These are phyloP conservation scores for Leptonema lineaticorne DNA, from an alignment of 1,140 invertebrate species.

Conservation along the genomic window DNA sequence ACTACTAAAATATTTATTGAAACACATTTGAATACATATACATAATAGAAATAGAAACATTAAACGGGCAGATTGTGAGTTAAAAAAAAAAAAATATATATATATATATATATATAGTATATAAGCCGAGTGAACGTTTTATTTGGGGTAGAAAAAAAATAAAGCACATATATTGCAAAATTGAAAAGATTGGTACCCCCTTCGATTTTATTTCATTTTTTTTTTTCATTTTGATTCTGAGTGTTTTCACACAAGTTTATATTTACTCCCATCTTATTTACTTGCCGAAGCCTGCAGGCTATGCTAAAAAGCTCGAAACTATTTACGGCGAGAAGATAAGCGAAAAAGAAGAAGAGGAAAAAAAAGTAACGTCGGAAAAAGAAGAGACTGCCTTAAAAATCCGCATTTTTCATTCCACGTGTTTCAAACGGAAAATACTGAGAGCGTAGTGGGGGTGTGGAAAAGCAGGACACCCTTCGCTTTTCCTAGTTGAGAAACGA, in stretches of 20 bases:
- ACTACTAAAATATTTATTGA: too few species aligned
- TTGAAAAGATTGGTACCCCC: background rate
- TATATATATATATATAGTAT: too few species aligned
- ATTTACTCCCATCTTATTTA: conserved; percentile 30
- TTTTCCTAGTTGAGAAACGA: background rate
- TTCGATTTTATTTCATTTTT: too few species aligned
- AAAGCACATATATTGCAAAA: conserved; percentile 2
- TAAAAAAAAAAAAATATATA: too few species aligned
- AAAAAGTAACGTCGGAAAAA: background rate
- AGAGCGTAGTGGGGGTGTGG: too few species aligned
- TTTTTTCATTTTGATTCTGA: too few species aligned
- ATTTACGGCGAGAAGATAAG: conserved; percentile 29
- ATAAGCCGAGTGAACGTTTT: background rate
- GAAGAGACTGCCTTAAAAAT: conserved; percentile 8
- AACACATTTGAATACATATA: too few species aligned
- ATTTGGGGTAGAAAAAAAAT: background rate
- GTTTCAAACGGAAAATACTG: too few species aligned
- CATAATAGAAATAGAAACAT: too few species aligned
- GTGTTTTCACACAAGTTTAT: conserved; percentile 24
- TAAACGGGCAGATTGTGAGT: too few species aligned
- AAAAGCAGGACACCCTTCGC: background rate
- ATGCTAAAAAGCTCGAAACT: conserved; percentile 27
- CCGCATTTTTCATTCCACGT: conserved; percentile 26
- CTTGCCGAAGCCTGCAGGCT: conserved; percentile 9
- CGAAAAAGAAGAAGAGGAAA: conserved; percentile 1